Evolutionary conservation across 2,797 vertebrate genomes (phyloP).

Genomic region (Falco berigora): DNA sequence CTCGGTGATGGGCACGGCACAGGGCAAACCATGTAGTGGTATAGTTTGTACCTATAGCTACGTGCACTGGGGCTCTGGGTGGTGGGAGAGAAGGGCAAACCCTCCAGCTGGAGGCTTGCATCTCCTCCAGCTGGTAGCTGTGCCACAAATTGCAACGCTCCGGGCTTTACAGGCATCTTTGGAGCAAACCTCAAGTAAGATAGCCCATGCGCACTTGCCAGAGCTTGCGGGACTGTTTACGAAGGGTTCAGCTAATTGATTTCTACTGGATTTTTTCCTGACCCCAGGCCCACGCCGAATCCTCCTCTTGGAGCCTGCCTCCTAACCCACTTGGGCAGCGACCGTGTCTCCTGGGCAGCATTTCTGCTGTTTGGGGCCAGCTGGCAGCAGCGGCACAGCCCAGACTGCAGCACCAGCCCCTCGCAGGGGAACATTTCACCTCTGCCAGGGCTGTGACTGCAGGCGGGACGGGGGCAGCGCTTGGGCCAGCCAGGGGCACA

Average conservation of each 20-base stretch:
- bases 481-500: neutral
- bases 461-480: neutral
- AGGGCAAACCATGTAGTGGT: neutral
- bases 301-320: neutral
- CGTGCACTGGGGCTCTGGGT: rapidly evolving
- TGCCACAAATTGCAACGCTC: neutral
- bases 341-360: neutral
- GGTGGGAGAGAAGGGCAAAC: neutral
- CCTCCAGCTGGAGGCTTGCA: neutral
- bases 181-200: neutral
- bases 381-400: neutral
- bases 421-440: neutral
- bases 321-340: neutral
- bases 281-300: neutral
- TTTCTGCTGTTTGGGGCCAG: neutral
- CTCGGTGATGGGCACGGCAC: neutral
- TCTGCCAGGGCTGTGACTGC: neutral
- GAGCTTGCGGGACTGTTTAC: neutral
- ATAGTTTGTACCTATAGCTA: neutral
- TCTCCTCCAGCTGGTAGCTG: neutral
- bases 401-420: neutral
- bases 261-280: neutral
- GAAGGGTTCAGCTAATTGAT: neutral
- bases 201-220: neutral
- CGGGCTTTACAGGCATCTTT: neutral